Percentiles rank a stretch among this genome's conserved stretches.
These are phyloP conservation scores for Chymomyza costata DNA, from an alignment of 1,140 invertebrate species.

Conservation along the genomic window DNA sequence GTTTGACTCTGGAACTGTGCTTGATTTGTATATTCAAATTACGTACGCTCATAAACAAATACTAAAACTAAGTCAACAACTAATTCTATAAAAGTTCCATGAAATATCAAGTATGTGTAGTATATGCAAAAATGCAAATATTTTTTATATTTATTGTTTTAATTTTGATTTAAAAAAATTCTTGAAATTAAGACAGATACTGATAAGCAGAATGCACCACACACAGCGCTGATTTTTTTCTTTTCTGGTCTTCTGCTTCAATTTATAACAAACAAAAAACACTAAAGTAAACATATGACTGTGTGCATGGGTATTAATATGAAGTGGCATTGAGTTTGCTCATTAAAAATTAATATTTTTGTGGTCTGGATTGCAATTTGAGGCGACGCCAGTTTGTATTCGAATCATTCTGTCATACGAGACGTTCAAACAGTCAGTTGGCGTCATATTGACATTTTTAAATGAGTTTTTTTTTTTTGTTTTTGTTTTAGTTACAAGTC, in stretches of 20 bases:
- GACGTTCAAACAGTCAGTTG: neutral
- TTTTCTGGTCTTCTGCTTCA: conserved; percentile 11
- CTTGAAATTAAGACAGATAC: conserved; percentile 20
- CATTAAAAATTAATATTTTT: conserved; percentile 51
- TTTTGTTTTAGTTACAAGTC: conserved; percentile 39
- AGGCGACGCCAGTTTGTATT: no score
- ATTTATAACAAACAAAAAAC: conserved; percentile 13
- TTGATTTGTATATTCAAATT: no score
- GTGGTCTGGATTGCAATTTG: conserved; percentile 42
- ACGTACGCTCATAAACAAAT: no score
- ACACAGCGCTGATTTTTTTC: conserved; percentile 17
- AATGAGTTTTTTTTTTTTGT: conserved; percentile 60
- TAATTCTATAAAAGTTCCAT: no score
- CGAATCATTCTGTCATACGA: conserved; percentile 7
- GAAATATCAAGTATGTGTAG: no score
- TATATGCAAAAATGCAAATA: no score
- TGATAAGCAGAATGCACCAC: conserved; percentile 14
- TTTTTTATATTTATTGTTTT: conserved; percentile 38
- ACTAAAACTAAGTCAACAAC: no score
- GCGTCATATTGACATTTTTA: conserved; percentile 52
- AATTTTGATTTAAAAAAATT: conserved; percentile 34
- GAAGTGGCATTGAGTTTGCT: conserved; percentile 25
- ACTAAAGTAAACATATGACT: conserved; percentile 10
- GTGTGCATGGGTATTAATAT: conserved; percentile 12
- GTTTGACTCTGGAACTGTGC: no score